phyloP scores from a whole-genome alignment of 2,888 invertebrate species.

The Chymomyza fuscimana region DNA sequence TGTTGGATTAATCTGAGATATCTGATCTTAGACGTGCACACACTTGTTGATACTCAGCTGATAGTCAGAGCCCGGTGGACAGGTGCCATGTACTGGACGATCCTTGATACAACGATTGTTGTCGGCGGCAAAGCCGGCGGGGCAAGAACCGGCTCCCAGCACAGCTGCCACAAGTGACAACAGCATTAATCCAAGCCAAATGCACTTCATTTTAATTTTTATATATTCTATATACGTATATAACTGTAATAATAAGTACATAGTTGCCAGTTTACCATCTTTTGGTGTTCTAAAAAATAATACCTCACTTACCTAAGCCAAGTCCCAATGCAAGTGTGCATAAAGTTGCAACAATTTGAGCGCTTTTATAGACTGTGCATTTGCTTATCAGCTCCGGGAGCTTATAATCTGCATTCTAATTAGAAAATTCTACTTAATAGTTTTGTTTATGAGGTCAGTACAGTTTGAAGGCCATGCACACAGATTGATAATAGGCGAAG shows the following conservation, averaged over 20 bases:
- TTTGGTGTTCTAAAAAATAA: background rate
- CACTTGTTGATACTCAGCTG: conserved; percentile 63
- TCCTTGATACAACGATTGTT: conserved; percentile 53
- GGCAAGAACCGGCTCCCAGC: conserved; percentile 45
- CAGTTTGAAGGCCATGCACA: background rate
- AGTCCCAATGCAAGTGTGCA: background rate
- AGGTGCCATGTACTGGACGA: conserved; percentile 71
- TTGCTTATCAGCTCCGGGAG: conserved; percentile 31
- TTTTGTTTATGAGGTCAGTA: conserved; percentile 8
- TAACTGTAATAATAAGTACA: conserved; percentile 34
- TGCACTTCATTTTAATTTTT: conserved; percentile 27
- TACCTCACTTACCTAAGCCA: background rate
- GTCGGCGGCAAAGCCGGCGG: conserved; percentile 49
- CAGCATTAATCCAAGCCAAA: conserved; percentile 51
- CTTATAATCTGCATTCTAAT: conserved; percentile 28
- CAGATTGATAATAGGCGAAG: conserved; percentile 31
- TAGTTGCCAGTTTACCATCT: conserved; percentile 13
- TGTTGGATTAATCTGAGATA: background rate
- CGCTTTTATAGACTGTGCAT: conserved; percentile 46
- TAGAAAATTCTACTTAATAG: conserved; percentile 7
- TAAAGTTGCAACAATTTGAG: conserved; percentile 5
- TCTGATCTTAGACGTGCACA: conserved; percentile 48
- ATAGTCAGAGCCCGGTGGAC: conserved; percentile 64
- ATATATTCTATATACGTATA: background rate
- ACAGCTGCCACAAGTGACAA: conserved; percentile 40